Conservation (phyloP, 2,113 vertebrate genomes). For the Manacus vitellinus region DNA sequence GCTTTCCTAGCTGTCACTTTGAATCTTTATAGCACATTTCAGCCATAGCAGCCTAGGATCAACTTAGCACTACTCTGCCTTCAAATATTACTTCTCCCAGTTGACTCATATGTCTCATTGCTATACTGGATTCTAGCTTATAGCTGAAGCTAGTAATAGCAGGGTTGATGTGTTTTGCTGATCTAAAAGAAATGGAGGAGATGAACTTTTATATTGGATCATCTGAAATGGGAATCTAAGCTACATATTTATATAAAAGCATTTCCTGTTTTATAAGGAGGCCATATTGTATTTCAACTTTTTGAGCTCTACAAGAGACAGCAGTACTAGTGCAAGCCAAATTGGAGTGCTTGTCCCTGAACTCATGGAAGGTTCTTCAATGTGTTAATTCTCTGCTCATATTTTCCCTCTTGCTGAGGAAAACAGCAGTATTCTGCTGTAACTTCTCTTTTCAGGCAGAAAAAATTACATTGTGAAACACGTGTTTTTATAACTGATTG, state of each 20-base stretch:
- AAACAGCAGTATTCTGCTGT: not conserved
- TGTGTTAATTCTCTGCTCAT: not conserved
- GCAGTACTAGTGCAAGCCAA: not conserved
- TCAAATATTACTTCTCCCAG: not conserved
- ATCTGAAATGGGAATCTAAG: not conserved
- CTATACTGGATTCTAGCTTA: not conserved
- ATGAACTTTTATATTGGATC: not conserved
- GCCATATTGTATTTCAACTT: not conserved
- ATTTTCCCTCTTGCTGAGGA: not conserved
- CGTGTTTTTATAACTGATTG: conserved; percentile 23
- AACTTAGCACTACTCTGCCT: not conserved
- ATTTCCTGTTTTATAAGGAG: not conserved
- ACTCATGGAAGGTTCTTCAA: not conserved
- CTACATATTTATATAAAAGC: not conserved
- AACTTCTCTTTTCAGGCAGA: not conserved
- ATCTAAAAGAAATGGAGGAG: not conserved
- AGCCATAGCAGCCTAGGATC: not conserved
- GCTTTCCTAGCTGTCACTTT: not conserved
- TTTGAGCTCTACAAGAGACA: not conserved
- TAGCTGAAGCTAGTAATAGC: not conserved
- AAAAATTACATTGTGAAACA: not conserved
- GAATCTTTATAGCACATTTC: not conserved
- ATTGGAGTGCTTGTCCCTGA: not conserved
- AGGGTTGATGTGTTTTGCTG: not conserved
- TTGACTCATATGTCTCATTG: not conserved